phyloP scores from a whole-genome alignment of 2,113 vertebrate genomes.

The Oncorhynchus kisutch region DNA sequence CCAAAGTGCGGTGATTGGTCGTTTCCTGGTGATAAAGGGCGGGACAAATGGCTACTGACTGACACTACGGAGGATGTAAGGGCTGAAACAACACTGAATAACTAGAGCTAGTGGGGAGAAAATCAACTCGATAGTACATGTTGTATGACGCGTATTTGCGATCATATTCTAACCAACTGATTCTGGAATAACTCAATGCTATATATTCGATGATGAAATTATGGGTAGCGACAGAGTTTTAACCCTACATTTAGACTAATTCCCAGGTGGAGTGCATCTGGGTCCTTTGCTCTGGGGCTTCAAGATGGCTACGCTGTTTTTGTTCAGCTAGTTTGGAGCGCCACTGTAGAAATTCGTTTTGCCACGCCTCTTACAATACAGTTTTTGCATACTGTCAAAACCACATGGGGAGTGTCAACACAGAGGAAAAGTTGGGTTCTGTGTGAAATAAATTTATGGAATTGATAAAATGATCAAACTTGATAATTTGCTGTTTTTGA shows the following conservation, averaged over 20 bases:
- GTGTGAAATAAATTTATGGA: too few species aligned
- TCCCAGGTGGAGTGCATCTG: background rate
- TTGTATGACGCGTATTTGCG: background rate
- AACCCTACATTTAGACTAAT: background rate
- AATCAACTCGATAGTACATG: conserved; percentile 22
- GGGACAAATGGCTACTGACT: conserved; percentile 79
- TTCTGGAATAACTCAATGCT: background rate
- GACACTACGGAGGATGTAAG: conserved; percentile 55
- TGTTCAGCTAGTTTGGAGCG: conserved; percentile 39
- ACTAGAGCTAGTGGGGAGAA: background rate
- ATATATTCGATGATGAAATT: conserved; percentile 22
- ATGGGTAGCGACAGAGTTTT: conserved; percentile 38
- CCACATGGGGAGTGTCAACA: conserved; percentile 12
- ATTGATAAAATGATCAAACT: too few species aligned
- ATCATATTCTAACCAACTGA: background rate
- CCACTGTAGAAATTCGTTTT: conserved; percentile 45
- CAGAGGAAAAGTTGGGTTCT: too few species aligned
- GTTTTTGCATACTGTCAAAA: background rate
- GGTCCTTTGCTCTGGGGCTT: background rate
- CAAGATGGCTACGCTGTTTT: conserved; percentile 71
- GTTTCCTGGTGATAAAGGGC: conserved; percentile 60
- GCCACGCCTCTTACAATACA: conserved; percentile 47
- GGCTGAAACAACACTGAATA: conserved; percentile 40
- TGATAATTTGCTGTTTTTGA: too few species aligned
- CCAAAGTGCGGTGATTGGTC: conserved; percentile 72